Conservation (phyloP, 92 coral and sea anemone species). For the Blastomussa wellsi region DNA sequence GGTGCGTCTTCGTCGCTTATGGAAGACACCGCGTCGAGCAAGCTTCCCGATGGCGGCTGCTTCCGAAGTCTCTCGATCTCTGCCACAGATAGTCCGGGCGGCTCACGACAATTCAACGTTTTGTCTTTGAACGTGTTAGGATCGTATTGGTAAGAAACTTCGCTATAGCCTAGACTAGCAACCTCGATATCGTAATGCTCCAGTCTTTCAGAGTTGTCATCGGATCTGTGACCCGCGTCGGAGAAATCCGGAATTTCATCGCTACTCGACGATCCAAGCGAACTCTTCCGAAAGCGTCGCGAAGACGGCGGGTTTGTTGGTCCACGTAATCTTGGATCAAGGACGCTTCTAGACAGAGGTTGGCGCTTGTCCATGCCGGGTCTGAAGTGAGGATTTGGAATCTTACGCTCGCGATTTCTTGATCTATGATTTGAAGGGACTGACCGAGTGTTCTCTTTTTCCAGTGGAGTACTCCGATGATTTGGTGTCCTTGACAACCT, state of each 20-base stretch:
- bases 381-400: slow-evolving; percentile 58
- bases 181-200: slow-evolving; percentile 95
- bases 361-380: slow-evolving; percentile 62
- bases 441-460: slow-evolving; percentile 20
- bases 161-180: slow-evolving; percentile 94
- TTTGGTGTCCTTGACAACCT: slow-evolving; percentile 17
- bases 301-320: slow-evolving; percentile 45
- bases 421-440: slow-evolving; percentile 43
- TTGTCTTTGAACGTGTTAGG: slow-evolving; percentile 78
- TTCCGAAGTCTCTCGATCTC: slow-evolving; percentile 90
- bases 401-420: slow-evolving; percentile 48
- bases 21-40: slow-evolving; percentile 92
- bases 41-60: slow-evolving; percentile 93
- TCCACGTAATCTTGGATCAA: slow-evolving; percentile 73
- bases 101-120: slow-evolving; percentile 67
- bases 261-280: slow-evolving; percentile 82
- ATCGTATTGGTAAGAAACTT: slow-evolving; percentile 88
- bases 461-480: slow-evolving; percentile 57
- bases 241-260: slow-evolving; percentile 87
- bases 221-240: slow-evolving; percentile 66
- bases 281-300: slow-evolving; percentile 71
- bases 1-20: slow-evolving; percentile 82
- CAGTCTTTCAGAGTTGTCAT: slow-evolving; percentile 87
- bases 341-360: slow-evolving; percentile 63
- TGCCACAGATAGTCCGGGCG: slow-evolving; percentile 76